Evolutionary conservation across 2,888 invertebrate species (phyloP).

Genomic region (Autographa pulchrina): DNA sequence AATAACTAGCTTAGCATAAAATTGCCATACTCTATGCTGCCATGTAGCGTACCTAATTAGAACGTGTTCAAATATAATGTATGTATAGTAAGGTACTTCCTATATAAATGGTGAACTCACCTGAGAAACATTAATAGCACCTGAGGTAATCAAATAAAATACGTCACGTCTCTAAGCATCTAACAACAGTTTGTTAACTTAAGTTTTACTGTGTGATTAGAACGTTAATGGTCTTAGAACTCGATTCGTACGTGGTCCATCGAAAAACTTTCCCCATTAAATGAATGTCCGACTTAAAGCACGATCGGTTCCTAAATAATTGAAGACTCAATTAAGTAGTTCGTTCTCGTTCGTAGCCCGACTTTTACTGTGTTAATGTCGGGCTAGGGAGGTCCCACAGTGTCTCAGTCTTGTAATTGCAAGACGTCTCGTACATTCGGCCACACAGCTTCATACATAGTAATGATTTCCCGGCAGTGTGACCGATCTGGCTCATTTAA

Average conservation of each 20-base stretch:
- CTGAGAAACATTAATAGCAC: neutral
- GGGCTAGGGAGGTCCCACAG: slow-evolving; percentile 36
- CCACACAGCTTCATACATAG: slow-evolving; percentile 51
- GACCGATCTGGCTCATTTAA: slow-evolving; percentile 29
- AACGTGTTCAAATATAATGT: no score
- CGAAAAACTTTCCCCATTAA: slow-evolving; percentile 67
- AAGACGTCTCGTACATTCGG: slow-evolving; percentile 37
- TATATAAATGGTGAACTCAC: neutral
- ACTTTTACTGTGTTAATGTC: slow-evolving; percentile 66
- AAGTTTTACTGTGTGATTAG: slow-evolving; percentile 48
- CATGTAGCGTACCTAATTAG: no score
- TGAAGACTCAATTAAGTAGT: slow-evolving; percentile 71
- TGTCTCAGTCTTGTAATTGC: slow-evolving; percentile 47
- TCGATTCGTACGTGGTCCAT: slow-evolving; percentile 31
- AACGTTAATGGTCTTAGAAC: slow-evolving; percentile 53
- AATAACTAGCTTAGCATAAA: no score
- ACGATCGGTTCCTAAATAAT: slow-evolving; percentile 67
- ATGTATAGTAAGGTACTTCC: neutral
- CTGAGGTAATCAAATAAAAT: slow-evolving; percentile 25
- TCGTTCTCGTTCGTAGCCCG: slow-evolving; percentile 43
- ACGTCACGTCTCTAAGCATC: slow-evolving; percentile 38
- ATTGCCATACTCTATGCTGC: no score
- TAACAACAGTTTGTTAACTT: slow-evolving; percentile 49
- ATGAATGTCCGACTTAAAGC: slow-evolving; percentile 52
- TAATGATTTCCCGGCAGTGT: slow-evolving; percentile 33